phyloP scores from a whole-genome alignment of 2,888 invertebrate genomes.

The Idaea straminata region DNA sequence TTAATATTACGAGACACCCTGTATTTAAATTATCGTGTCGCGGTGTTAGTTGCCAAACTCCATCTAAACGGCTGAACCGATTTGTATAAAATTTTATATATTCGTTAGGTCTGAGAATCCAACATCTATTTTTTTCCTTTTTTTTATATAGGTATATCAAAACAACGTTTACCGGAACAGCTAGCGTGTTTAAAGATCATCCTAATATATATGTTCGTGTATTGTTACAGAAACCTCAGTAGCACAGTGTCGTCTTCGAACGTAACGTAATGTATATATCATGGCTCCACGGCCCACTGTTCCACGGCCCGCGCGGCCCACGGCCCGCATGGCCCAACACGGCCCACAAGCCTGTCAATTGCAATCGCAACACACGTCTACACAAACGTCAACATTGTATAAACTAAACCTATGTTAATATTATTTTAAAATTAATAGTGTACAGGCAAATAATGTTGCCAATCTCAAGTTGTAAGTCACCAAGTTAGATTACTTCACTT shows the following conservation, averaged over 20 bases:
- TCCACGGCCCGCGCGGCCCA: constrained; percentile 29
- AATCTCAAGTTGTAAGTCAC: constrained; percentile 18
- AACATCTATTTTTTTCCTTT: too few relatives aligned
- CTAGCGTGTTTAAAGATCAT: too few relatives aligned
- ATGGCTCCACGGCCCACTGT: constrained; percentile 34
- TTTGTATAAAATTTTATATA: too few relatives aligned
- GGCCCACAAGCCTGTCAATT: constrained; percentile 7
- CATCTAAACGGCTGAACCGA: too few relatives aligned
- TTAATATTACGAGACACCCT: too few relatives aligned
- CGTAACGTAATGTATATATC: constrained; percentile 9
- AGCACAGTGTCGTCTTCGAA: constrained; percentile 1
- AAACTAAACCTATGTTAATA: constrained; percentile 42
- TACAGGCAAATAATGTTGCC: constrained; percentile 12
- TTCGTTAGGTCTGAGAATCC: too few relatives aligned
- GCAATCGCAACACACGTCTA: constrained; percentile 6
- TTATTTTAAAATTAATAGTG: constrained; percentile 55
- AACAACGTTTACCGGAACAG: too few relatives aligned
- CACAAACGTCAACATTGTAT: background rate
- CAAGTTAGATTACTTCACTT: constrained; percentile 21
- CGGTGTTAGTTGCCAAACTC: too few relatives aligned
- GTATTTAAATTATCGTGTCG: too few relatives aligned
- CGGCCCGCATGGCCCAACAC: constrained; percentile 16
- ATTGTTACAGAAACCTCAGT: background rate
- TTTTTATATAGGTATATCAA: too few relatives aligned
- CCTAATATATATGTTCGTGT: background rate